Base-by-base conservation (phyloP, 2,888 invertebrate genomes). In the Odontocerum albicorne region DNA sequence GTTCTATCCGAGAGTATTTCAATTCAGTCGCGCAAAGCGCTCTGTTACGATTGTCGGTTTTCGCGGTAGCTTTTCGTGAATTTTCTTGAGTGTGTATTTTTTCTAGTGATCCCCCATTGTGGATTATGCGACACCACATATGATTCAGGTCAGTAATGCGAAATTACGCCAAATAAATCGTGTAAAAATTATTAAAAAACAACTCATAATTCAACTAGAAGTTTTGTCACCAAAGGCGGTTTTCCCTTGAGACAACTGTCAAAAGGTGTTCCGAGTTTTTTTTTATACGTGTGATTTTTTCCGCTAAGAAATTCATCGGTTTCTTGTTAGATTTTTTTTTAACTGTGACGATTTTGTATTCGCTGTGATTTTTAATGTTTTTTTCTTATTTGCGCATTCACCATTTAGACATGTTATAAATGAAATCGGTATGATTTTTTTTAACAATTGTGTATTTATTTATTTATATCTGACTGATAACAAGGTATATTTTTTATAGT, bases 81-180 rank as follows among this genome's bases (percentile, higher is more conserved):
- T 43, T 51, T 51, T 44, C 51, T 17, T 45, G 22, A 36, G 16
- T n/a, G 27, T 39, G 36, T 17, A 38, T 38, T 31, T 31, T 45
- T 44, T 44, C 36, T 12, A 44, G 51, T 51, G 51, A 51, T 32
- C 33, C 35, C n/a, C 44, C 44, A 51, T 44, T 38, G 55, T 21
- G 55, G 55, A 55, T 55, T 55, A 55, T 55, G 55, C 49, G 43
- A 44, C 35, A 32, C 19, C 32, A 45, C 56, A 56, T 45, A 60
- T 60, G 59, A 56, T 57, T 33, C 59, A 60, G 59, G 59, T 60
- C 43, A 60, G 59, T 60, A 16, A 31, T 17, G 21, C 4, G 12
- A 33, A 4, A 2, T 33, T 33, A 3, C 13, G 12, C n/a, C 6
- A n/a, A 8, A 6, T 12, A 33, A 32, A 1, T 10, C 13, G n/a